Evolutionary conservation across 2,113 vertebrate genomes (phyloP).

Genomic region (Ranitomeya variabilis): DNA sequence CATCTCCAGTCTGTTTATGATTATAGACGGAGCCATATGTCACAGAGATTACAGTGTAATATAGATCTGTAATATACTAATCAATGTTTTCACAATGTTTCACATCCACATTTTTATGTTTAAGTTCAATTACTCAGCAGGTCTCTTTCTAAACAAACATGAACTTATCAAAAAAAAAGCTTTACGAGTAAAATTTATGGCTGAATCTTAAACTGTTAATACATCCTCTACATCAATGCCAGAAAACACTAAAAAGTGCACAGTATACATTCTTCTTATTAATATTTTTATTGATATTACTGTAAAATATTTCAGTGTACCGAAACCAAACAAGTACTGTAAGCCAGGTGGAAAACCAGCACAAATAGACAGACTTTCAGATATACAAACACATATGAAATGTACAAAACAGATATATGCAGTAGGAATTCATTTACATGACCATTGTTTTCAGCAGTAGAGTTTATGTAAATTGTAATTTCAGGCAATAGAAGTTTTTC

Average conservation of each 20-base stretch:
- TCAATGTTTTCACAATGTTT: background rate
- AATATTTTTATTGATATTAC: slow-evolving; percentile 8
- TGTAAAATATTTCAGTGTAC: background rate
- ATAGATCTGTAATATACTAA: background rate
- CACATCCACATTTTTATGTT: background rate
- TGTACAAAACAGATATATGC: background rate
- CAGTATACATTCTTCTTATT: background rate
- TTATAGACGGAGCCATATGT: background rate
- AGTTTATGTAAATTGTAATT: background rate
- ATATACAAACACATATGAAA: background rate
- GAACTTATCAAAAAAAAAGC: background rate
- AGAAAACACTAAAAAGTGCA: slow-evolving; percentile 34
- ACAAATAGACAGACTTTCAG: background rate
- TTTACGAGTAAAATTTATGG: slow-evolving; percentile 11
- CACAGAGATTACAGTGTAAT: background rate
- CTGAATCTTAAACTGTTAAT: slow-evolving; percentile 5
- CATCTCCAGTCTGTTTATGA: background rate
- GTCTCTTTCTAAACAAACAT: slow-evolving; percentile 1
- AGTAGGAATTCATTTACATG: background rate
- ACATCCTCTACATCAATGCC: slow-evolving; percentile 14
- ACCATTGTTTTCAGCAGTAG: background rate
- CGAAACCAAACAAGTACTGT: background rate
- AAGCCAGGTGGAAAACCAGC: background rate
- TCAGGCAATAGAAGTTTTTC: background rate
- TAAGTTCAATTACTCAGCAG: background rate